phyloP scores from a whole-genome alignment of 2,888 invertebrate species.

The Acrocera orbiculus region DNA sequence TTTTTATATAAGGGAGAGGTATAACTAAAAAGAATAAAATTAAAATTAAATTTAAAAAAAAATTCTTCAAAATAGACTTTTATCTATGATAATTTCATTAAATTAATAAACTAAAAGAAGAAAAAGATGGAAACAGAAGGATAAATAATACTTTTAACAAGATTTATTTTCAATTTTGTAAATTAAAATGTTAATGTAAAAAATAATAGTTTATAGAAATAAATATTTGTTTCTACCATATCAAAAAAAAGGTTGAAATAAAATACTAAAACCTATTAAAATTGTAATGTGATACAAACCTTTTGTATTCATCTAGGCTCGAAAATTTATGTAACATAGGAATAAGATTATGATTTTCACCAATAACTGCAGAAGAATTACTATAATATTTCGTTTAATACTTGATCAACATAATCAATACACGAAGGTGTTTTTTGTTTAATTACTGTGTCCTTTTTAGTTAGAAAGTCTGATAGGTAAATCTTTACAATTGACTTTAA shows the following conservation, averaged over 20 bases:
- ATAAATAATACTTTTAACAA: too few relatives aligned
- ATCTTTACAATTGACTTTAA: background rate
- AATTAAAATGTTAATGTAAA: too few relatives aligned
- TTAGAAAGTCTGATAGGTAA: background rate
- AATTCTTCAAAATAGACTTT: too few relatives aligned
- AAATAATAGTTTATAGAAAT: too few relatives aligned
- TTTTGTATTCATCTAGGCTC: conserved; percentile 40
- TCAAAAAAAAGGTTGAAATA: too few relatives aligned
- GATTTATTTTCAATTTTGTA: too few relatives aligned
- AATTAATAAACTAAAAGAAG: too few relatives aligned
- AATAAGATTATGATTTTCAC: conserved; percentile 30
- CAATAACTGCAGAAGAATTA: conserved; percentile 33
- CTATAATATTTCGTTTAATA: conserved; percentile 40
- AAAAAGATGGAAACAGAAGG: too few relatives aligned
- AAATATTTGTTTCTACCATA: too few relatives aligned
- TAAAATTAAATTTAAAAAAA: conserved; percentile 1
- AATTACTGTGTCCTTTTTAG: too few relatives aligned
- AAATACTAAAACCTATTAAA: background rate
- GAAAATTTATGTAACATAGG: conserved; percentile 38
- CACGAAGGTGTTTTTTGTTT: background rate
- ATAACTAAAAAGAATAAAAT: conserved; percentile 2
- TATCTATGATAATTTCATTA: too few relatives aligned
- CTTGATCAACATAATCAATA: conserved; percentile 28
- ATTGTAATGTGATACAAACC: conserved; percentile 25
- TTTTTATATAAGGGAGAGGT: conserved; percentile 6